Conservation (phyloP, 2,113 vertebrate genomes). For the Aspiorhynchus laticeps region DNA sequence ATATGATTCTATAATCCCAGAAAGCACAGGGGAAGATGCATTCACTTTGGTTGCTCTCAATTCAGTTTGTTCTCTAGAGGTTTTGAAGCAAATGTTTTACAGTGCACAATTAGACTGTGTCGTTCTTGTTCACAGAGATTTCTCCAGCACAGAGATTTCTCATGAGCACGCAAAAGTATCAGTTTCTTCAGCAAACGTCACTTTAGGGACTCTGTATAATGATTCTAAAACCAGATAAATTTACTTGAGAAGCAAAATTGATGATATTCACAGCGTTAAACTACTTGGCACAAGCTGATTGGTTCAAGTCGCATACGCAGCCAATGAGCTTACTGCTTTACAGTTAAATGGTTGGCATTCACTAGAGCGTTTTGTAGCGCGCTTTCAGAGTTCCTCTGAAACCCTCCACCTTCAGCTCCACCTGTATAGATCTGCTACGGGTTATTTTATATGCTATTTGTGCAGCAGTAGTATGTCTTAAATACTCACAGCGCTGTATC, state of each 20-base stretch:
- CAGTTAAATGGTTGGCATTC: no score
- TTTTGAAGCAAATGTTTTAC: background rate
- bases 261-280: no score
- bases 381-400: no score
- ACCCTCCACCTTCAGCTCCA: no score
- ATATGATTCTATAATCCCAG: background rate
- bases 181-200: background rate
- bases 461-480: no score
- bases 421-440: no score
- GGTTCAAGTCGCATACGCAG: no score
- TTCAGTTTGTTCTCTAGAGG: background rate
- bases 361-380: no score
- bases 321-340: no score
- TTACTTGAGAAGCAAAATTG: background rate
- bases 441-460: no score
- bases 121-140: background rate
- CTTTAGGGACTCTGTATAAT: background rate
- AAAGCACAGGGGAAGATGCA: background rate
- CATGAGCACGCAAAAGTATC: background rate
- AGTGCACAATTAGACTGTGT: background rate
- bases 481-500: no score
- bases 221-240: background rate
- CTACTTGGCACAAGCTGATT: no score
- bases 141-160: background rate
- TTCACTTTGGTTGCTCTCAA: background rate